These are phyloP conservation scores for Anolis sagrei DNA, from an alignment of 2,113 vertebrate genomes.

Conservation along the genomic window DNA sequence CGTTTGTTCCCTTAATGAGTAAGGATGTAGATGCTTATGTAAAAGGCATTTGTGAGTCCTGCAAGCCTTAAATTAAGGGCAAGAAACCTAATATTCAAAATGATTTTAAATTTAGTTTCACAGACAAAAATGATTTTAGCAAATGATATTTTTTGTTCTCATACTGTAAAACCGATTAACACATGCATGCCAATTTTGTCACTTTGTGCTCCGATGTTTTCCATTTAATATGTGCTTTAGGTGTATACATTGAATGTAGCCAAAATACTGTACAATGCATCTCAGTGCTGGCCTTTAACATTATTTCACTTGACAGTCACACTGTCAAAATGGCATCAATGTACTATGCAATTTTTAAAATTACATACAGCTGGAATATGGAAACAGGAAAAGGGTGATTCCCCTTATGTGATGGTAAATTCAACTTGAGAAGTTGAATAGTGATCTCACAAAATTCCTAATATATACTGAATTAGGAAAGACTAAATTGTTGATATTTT, in stretches of 20 bases:
- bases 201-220: too few relatives aligned
- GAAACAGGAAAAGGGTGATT: not conserved
- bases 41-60: conserved; percentile 7
- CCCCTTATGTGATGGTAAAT: not conserved
- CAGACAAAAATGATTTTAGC: conserved; percentile 1
- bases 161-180: not conserved
- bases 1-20: conserved; percentile 21
- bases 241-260: not conserved
- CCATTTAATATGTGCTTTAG: not conserved
- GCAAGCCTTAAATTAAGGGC: not conserved
- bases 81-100: not conserved
- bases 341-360: not conserved
- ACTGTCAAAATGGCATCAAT: not conserved
- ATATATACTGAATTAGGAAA: not conserved
- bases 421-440: not conserved
- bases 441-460: not conserved
- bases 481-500: too few relatives aligned
- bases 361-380: not conserved
- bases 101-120: conserved; percentile 1
- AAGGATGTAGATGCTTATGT: not conserved
- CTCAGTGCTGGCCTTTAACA: not conserved
- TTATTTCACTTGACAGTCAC: not conserved
- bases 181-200: not conserved
- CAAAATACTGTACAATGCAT: not conserved
- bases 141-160: not conserved